Conservation (phyloP, 2,797 vertebrate genomes). For the Merluccius polli region DNA sequence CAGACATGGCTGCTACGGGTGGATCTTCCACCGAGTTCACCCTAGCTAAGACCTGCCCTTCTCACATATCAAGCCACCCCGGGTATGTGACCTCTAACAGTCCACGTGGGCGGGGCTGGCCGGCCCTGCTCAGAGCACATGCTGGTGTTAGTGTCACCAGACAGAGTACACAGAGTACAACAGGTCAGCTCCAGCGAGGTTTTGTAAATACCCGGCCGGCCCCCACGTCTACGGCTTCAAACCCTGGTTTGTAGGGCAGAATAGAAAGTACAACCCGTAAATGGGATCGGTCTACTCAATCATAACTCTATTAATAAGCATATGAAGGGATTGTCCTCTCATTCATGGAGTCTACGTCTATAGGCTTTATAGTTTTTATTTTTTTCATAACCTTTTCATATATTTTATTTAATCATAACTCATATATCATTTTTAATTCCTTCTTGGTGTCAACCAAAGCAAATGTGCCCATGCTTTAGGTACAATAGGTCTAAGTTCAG, state of each 20-base stretch:
- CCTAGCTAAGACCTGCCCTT: conserved; percentile 70
- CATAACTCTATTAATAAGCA: not conserved
- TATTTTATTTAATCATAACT: not conserved
- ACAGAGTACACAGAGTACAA: conserved; percentile 50
- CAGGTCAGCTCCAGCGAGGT: conserved; percentile 54
- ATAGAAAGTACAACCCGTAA: conserved; percentile 8
- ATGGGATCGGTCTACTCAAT: not conserved
- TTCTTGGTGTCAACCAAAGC: not conserved
- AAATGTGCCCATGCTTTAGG: not conserved
- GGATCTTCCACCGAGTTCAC: conserved; percentile 37
- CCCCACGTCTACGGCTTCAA: conserved; percentile 15
- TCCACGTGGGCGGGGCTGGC: conserved; percentile 48
- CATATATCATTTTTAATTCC: not conserved
- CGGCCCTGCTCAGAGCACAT: conserved; percentile 48
- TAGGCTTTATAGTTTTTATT: not conserved
- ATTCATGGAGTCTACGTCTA: not conserved
- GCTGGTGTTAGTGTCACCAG: conserved; percentile 36
- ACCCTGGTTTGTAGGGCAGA: conserved; percentile 39
- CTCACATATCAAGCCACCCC: conserved; percentile 75
- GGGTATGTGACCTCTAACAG: conserved; percentile 72
- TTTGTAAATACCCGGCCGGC: conserved; percentile 8
- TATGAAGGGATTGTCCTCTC: not conserved
- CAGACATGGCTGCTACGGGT: conserved; percentile 51
- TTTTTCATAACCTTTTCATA: not conserved
- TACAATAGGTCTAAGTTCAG: not conserved